Conservation (phyloP, 2,797 vertebrate species). For the Ceyx erithaca region DNA sequence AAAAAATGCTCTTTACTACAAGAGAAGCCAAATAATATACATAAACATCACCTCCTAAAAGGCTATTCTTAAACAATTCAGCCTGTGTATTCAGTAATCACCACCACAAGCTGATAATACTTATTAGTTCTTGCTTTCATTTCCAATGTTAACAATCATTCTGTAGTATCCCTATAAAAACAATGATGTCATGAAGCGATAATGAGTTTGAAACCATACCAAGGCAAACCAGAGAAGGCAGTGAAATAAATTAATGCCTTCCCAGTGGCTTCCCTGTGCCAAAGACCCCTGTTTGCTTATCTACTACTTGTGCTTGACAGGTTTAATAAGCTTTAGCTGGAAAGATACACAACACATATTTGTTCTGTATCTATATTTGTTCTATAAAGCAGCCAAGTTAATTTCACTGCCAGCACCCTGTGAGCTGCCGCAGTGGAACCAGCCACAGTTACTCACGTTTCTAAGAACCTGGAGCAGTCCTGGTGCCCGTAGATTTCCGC, state of each 20-base stretch:
- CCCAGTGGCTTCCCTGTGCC: neutral
- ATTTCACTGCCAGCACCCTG: neutral
- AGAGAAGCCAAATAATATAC: neutral
- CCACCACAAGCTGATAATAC: neutral
- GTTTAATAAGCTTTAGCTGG: neutral
- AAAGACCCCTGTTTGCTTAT: neutral
- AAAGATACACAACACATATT: neutral
- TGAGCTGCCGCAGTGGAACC: fast-evolving
- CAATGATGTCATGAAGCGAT: neutral
- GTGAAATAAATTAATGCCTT: neutral
- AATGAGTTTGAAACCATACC: neutral
- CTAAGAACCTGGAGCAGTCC: conserved; percentile 86
- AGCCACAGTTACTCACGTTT: conserved; percentile 75
- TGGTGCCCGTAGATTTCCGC: conserved; percentile 90
- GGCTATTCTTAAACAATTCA: neutral
- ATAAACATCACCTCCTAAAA: neutral
- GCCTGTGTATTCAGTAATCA: neutral
- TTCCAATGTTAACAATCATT: neutral
- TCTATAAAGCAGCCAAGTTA: neutral
- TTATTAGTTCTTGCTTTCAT: neutral
- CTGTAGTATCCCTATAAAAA: neutral
- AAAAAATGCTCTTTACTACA: neutral
- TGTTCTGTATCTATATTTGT: neutral
- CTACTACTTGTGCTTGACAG: neutral
- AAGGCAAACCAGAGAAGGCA: neutral